A percentile compares a stretch with the other conserved stretches of the same genome.
Evolutionary conservation across 2,888 invertebrate species (phyloP).

Genomic region (Drosophila austrosaltans): DNA sequence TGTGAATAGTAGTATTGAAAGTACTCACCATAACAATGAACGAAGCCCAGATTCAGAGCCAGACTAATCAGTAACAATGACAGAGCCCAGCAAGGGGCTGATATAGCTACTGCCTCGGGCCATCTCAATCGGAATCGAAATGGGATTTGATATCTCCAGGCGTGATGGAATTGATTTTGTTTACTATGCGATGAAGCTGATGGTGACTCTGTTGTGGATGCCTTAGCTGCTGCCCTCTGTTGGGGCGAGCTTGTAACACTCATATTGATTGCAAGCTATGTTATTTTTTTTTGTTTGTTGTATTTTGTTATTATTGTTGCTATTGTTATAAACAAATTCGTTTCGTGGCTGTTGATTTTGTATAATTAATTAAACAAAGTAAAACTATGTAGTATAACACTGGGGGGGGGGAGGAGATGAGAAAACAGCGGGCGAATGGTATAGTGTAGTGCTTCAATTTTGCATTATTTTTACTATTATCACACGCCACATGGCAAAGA

Average conservation of each 20-base stretch:
- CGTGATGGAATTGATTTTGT: slow-evolving; percentile 32
- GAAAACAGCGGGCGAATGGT: slow-evolving; percentile 3
- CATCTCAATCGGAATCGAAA: slow-evolving; percentile 20
- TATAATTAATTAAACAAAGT: slow-evolving; percentile 69
- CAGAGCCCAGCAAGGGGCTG: slow-evolving; percentile 41
- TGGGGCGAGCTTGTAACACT: slow-evolving; percentile 76
- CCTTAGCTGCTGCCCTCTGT: slow-evolving; percentile 59
- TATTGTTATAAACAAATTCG: slow-evolving; percentile 53
- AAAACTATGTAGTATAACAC: slow-evolving; percentile 54
- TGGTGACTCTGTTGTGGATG: slow-evolving; percentile 1
- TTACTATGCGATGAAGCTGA: slow-evolving; percentile 16
- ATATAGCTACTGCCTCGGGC: slow-evolving; percentile 37
- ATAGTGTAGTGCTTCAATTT: slow-evolving; percentile 41
- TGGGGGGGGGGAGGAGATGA: slow-evolving; percentile 6
- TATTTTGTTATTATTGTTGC: slow-evolving; percentile 34
- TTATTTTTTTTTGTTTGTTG: slow-evolving; percentile 24
- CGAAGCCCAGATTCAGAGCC: slow-evolving; percentile 58
- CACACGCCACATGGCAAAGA: slow-evolving; percentile 50
- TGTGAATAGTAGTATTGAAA: slow-evolving; percentile 38
- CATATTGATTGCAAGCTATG: slow-evolving; percentile 69
- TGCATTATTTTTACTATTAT: slow-evolving; percentile 60
- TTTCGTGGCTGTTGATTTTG: slow-evolving; percentile 55
- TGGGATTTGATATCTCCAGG: slow-evolving; percentile 35
- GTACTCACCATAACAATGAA: slow-evolving; percentile 75
- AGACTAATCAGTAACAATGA: slow-evolving; percentile 70